Percentiles rank a stretch among this genome's conserved stretches.
Conservation (phyloP, 1,140 invertebrate species). For the Euura lappo region DNA sequence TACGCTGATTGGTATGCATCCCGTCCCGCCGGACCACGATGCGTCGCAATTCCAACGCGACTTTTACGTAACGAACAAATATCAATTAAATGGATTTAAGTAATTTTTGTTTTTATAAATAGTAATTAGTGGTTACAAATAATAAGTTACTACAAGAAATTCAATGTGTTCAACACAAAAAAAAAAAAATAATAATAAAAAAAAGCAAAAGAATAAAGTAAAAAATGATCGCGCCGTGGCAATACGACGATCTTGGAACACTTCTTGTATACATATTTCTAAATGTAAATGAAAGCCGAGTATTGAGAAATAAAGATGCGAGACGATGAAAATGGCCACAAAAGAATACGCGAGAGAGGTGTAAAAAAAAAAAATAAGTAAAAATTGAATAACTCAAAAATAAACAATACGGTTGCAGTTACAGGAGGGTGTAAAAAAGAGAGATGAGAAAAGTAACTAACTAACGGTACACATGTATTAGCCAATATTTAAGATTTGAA, state of each 20-base stretch:
- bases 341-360: background rate
- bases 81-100: background rate
- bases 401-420: slow-evolving; percentile 55
- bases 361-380: slow-evolving; percentile 13
- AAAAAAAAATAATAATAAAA: slow-evolving; percentile 27
- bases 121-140: background rate
- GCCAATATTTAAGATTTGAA: too few species aligned
- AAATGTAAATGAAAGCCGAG: too few species aligned
- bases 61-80: background rate
- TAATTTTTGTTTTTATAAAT: slow-evolving; percentile 1
- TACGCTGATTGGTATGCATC: background rate
- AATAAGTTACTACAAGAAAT: slow-evolving; percentile 2
- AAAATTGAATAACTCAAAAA: slow-evolving; percentile 29
- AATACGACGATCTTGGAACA: too few species aligned
- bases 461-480: too few species aligned
- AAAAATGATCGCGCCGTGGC: too few species aligned
- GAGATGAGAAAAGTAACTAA: background rate
- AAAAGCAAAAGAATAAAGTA: slow-evolving; percentile 11
- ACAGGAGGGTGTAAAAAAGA: slow-evolving; percentile 41
- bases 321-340: slow-evolving; percentile 9
- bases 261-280: too few species aligned
- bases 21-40: background rate
- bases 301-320: slow-evolving; percentile 21
- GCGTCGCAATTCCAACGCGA: background rate
- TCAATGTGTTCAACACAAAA: slow-evolving; percentile 11